These are phyloP conservation scores for Xerus inauris DNA, from an alignment of 2,113 vertebrate species.

Conservation along the genomic window DNA sequence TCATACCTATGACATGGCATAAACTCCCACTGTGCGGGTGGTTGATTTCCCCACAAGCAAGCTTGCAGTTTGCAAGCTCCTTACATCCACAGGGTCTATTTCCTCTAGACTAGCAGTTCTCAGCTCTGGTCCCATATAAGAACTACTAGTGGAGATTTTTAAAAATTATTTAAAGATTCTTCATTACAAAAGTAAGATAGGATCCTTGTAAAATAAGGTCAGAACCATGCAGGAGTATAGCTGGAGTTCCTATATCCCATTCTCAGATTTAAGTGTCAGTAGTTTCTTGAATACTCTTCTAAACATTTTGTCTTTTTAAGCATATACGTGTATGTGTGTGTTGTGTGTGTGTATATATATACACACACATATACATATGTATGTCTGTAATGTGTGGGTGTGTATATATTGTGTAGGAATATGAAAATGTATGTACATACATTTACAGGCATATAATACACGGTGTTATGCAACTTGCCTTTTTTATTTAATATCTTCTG, in stretches of 20 bases:
- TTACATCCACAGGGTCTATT: background rate
- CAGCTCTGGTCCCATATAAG: background rate
- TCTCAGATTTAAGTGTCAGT: background rate
- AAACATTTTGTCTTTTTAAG: slow-evolving; percentile 23
- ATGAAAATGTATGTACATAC: slow-evolving; percentile 30
- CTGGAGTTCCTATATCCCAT: background rate
- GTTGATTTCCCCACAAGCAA: background rate
- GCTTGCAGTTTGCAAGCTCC: background rate
- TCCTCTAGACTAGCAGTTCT: background rate
- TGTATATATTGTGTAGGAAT: background rate
- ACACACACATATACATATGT: background rate
- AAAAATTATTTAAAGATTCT: background rate
- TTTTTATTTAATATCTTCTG: slow-evolving; percentile 24
- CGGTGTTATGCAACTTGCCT: slow-evolving; percentile 18
- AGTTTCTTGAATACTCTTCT: background rate
- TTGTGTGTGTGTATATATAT: background rate
- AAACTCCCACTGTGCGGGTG: background rate
- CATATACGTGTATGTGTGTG: too few species aligned
- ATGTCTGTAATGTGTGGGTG: background rate
- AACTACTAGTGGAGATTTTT: background rate
- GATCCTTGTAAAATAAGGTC: background rate
- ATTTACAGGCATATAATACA: background rate
- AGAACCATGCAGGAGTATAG: background rate
- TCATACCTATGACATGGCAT: background rate
- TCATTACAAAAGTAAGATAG: background rate